These are phyloP conservation scores for Kryptolebias ocellatus DNA, from an alignment of 2,797 vertebrate species.

Conservation along the genomic window DNA sequence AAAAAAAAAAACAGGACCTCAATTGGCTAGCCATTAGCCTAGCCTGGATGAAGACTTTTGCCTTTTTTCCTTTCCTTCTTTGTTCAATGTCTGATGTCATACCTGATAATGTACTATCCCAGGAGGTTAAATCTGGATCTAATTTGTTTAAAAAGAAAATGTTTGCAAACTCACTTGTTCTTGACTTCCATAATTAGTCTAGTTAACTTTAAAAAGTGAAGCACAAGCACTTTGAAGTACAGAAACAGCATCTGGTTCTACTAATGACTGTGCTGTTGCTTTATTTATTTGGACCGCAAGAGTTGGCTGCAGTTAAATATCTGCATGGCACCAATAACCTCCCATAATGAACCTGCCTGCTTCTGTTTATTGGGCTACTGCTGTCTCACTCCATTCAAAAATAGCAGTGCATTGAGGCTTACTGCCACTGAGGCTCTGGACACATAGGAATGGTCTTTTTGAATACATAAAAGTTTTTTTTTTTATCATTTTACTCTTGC, in stretches of 20 bases:
- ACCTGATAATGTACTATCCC: too few species aligned
- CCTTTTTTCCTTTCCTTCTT: too few species aligned
- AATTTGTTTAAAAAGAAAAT: conserved; percentile 13
- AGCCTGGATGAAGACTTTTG: too few species aligned
- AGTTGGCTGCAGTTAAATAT: conserved; percentile 28
- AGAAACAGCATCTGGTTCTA: conserved; percentile 6
- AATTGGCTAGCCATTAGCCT: too few species aligned
- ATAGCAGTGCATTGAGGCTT: conserved; percentile 13
- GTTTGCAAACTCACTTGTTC: not conserved
- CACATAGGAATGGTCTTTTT: too few species aligned
- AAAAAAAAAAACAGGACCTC: too few species aligned
- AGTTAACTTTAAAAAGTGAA: conserved; percentile 5
- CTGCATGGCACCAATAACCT: conserved; percentile 21
- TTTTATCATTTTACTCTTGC: too few species aligned
- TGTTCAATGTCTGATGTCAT: too few species aligned
- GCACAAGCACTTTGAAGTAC: conserved; percentile 8
- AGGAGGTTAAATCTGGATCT: not conserved
- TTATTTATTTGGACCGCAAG: conserved; percentile 19
- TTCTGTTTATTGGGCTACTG: conserved; percentile 23
- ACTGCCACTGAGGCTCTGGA: not conserved
- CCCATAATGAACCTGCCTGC: conserved; percentile 31
- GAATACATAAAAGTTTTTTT: too few species aligned
- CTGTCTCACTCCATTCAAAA: conserved; percentile 25
- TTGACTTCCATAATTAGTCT: not conserved
- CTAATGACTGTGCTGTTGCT: conserved; percentile 16